Base-by-base conservation (phyloP, 2,888 invertebrate species). In the Camponotus fellah region DNA sequence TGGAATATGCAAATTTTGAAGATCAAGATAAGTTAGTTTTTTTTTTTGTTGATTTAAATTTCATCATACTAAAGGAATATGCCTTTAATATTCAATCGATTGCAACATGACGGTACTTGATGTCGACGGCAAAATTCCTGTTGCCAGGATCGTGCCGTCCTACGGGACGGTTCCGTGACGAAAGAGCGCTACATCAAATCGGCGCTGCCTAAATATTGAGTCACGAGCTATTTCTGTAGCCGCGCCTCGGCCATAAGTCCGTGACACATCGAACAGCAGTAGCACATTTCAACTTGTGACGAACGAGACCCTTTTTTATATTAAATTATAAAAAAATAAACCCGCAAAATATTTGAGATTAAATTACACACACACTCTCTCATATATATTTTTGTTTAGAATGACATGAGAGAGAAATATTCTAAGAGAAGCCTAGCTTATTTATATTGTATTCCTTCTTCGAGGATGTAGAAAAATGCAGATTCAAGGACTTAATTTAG, bases 181-280 rank as follows among this genome's bases (percentile, higher is more conserved):
- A 60, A 86, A 88, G 83, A 65, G 77, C 76, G 21, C 86, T 83
- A 76, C 79, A 74, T 83, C 75, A 86, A 84, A 88, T 87, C 85
- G 65, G 72, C 66, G 85, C 88, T 89, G 88, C 88, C 92, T 86
- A 92, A 91, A 92, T 92, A 92, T 91, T 91, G 92, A 92, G 91
- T 92, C 92, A 92, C 88, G 40, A 56, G 89, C 87, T 92, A 92
- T 92, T 92, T 92, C 88, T 88, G 91, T 89, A 77, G 68, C 83
- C 74, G 80, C 76, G 75, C 82, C 81, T 79, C 69, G 12, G 17
- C 46, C 37, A 60, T 26, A 68, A 62, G 85, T 68, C 82, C 62
- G 72, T 68, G 60, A 75, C 81, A 72, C 81, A 40, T 65, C 49
- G 26, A 76, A 43, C 75, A 37, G 82, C 82, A 75, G 46, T 82